Conservation (phyloP, 2,113 vertebrate species). For the Rhabdomys dilectus region DNA sequence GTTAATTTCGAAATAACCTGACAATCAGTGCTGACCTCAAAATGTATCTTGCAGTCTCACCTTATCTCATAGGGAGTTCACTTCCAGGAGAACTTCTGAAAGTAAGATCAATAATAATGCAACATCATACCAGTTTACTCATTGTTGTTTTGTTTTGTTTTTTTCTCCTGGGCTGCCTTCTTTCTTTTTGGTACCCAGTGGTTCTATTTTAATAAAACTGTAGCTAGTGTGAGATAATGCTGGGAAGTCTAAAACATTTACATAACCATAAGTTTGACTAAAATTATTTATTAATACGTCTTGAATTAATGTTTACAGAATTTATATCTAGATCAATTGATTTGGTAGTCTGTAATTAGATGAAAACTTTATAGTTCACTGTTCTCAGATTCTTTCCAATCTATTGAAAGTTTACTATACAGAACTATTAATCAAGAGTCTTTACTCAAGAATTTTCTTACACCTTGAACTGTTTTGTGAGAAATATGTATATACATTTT, state of each 20-base stretch:
- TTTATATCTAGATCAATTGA: conserved; percentile 2
- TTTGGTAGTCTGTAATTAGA: neutral
- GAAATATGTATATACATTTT: neutral
- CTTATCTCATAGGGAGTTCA: neutral
- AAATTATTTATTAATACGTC: neutral
- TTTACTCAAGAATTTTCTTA: conserved; percentile 11
- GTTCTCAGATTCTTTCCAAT: neutral
- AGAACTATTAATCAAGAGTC: neutral
- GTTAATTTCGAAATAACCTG: neutral
- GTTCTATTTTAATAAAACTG: conserved; percentile 49
- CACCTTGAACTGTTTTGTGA: neutral
- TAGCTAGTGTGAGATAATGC: neutral
- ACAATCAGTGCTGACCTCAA: neutral
- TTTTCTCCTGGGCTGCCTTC: neutral
- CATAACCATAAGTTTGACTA: neutral
- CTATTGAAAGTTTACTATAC: neutral
- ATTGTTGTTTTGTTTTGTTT: neutral
- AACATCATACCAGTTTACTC: neutral
- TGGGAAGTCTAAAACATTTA: neutral
- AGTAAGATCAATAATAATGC: neutral
- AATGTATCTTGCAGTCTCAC: neutral
- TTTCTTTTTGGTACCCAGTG: neutral
- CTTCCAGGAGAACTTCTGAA: neutral
- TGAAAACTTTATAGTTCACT: neutral
- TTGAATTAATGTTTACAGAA: neutral